Evolutionary conservation across 2,797 vertebrate species (phyloP).

Genomic region (Hypotaenidia okinawae): DNA sequence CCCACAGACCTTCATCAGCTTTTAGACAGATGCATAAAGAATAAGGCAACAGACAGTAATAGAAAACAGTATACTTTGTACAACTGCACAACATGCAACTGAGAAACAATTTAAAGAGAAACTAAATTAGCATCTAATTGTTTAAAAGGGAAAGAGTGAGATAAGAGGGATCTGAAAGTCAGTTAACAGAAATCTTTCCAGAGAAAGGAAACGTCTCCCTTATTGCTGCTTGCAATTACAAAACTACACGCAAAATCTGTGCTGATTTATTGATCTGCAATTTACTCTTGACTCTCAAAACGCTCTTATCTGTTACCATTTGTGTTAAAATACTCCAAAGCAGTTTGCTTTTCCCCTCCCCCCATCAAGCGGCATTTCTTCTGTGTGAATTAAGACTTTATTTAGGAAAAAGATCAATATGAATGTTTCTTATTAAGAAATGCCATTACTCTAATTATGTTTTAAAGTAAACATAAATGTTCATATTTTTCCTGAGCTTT

Average conservation of each 20-base stretch:
- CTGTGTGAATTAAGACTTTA: neutral
- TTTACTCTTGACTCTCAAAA: neutral
- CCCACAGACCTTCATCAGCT: neutral
- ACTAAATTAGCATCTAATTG: conserved; percentile 3
- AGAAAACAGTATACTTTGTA: neutral
- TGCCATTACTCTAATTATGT: neutral
- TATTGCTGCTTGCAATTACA: neutral
- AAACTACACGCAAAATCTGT: neutral
- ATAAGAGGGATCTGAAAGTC: neutral
- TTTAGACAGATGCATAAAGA: neutral
- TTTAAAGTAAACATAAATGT: neutral
- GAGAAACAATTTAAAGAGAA: neutral
- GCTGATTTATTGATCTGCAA: conserved; percentile 3
- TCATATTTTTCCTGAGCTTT: neutral
- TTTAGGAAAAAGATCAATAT: neutral
- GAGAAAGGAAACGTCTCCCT: neutral
- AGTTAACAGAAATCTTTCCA: neutral
- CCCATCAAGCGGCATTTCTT: neutral
- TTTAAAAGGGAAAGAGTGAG: neutral
- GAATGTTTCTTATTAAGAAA: neutral
- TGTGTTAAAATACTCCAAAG: neutral
- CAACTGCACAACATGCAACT: neutral
- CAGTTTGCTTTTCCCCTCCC: neutral
- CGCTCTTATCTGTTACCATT: neutral
- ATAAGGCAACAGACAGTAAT: fast-evolving